Conservation (phyloP, 2,888 invertebrate species). For the Choristoneura rosaceana region DNA sequence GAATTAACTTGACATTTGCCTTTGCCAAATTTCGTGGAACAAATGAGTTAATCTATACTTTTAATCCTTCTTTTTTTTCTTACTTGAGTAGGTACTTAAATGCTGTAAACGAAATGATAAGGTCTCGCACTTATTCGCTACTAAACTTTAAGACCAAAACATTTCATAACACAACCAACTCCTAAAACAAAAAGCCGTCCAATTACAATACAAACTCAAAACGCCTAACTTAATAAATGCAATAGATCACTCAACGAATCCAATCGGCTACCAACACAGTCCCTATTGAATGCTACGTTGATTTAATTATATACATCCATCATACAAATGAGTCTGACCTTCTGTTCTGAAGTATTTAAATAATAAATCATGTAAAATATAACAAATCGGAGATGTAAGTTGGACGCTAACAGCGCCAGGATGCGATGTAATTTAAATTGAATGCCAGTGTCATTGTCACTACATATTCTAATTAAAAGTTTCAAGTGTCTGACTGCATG, state of each 20-base stretch:
- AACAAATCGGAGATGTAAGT: constrained; percentile 9
- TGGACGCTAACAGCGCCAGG: constrained; percentile 1
- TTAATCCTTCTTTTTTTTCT: too few species aligned
- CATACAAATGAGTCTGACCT: constrained; percentile 67
- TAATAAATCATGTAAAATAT: constrained; percentile 33
- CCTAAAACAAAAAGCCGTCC: constrained; percentile 20
- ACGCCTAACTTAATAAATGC: constrained; percentile 47
- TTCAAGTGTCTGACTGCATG: too few species aligned
- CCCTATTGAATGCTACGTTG: constrained; percentile 57
- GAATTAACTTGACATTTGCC: too few species aligned
- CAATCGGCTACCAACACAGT: constrained; percentile 64
- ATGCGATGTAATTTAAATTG: not conserved
- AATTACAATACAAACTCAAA: constrained; percentile 39
- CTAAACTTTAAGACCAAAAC: not conserved
- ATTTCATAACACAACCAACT: not conserved
- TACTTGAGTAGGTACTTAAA: too few species aligned
- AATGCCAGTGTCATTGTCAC: not conserved
- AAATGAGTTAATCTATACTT: too few species aligned
- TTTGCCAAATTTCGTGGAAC: too few species aligned
- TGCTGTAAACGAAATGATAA: too few species aligned
- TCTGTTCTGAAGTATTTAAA: constrained; percentile 42
- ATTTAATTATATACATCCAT: constrained; percentile 77
- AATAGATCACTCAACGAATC: constrained; percentile 67
- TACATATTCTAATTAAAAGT: not conserved
- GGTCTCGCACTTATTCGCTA: too few species aligned